Conservation (phyloP, 1,140 invertebrate species). For the Bombyx mori region DNA sequence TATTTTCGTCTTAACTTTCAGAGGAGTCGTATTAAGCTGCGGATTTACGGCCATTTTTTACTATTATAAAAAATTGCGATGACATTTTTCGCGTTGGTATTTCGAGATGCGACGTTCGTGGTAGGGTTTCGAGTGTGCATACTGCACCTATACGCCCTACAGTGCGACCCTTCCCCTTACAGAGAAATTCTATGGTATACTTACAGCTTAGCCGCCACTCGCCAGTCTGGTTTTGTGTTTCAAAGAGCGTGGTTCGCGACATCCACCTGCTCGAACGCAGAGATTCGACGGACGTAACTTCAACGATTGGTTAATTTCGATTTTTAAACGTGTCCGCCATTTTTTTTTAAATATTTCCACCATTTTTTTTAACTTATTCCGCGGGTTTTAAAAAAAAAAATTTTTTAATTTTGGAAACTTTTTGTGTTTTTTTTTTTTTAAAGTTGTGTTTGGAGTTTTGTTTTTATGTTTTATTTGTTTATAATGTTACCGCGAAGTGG, state of each 20-base stretch:
- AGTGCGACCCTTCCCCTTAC: slow-evolving; percentile 65
- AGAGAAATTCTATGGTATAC: slow-evolving; percentile 65
- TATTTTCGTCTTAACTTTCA: slow-evolving; percentile 21
- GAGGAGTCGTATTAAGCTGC: slow-evolving; percentile 23
- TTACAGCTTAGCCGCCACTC: slow-evolving; percentile 56
- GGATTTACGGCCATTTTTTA: slow-evolving; percentile 31
- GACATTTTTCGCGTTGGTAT: slow-evolving; percentile 20
- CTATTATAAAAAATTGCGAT: slow-evolving; percentile 11
- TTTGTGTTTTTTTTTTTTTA: slow-evolving; percentile 30
- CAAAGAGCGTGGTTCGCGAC: slow-evolving; percentile 52
- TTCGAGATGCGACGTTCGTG: slow-evolving; percentile 20
- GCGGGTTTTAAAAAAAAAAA: slow-evolving; percentile 20
- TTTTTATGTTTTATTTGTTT: slow-evolving; percentile 30
- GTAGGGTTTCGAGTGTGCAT: slow-evolving; percentile 50
- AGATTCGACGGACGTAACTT: slow-evolving; percentile 11
- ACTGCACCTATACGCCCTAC: slow-evolving; percentile 63
- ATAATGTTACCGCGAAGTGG: slow-evolving; percentile 25
- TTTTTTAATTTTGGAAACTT: slow-evolving; percentile 36
- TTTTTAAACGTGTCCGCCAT: too few species aligned
- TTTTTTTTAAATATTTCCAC: too few species aligned
- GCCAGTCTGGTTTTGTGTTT: slow-evolving; percentile 66
- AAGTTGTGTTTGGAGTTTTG: slow-evolving; percentile 24
- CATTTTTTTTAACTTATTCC: too few species aligned
- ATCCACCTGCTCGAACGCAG: slow-evolving; percentile 23
- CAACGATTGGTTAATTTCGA: slow-evolving; percentile 19